A percentile compares a stretch with the other conserved stretches of the same genome.
Conservation (phyloP, 2,113 vertebrate genomes). For the Microcebus jonahi region DNA sequence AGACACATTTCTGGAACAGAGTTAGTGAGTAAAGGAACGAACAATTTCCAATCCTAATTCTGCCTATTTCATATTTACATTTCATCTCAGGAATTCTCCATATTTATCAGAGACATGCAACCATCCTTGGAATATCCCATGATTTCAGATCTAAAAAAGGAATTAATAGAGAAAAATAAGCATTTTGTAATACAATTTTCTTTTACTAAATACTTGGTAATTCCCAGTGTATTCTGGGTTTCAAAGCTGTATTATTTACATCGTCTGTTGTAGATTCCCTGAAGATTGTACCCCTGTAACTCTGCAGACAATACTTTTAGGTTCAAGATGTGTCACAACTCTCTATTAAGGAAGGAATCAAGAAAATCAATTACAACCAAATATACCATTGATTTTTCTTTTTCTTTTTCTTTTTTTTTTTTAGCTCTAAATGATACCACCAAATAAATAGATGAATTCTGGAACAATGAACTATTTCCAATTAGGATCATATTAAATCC, state of each 20-base stretch:
- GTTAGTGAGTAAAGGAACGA: slow-evolving; percentile 10
- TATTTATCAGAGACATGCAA: neutral
- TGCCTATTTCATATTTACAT: neutral
- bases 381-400: slow-evolving; percentile 20
- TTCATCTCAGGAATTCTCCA: neutral
- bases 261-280: neutral
- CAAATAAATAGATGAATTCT: slow-evolving; percentile 73
- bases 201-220: slow-evolving; percentile 3
- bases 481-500: slow-evolving; percentile 65
- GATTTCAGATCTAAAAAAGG: neutral
- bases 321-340: neutral
- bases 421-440: slow-evolving; percentile 17
- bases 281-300: neutral
- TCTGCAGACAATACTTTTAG: neutral
- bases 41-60: slow-evolving; percentile 8
- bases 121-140: neutral
- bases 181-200: slow-evolving; percentile 24
- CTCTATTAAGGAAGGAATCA: slow-evolving; percentile 24
- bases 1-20: neutral
- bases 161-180: neutral
- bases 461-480: slow-evolving; percentile 67
- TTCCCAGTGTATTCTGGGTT: neutral
- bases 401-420: neutral
- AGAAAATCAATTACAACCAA: slow-evolving; percentile 64
- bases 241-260: slow-evolving; percentile 1